A percentile compares a stretch with the other conserved stretches of the same genome.
Evolutionary conservation across 2,113 vertebrate species (phyloP).

Genomic region (Menura novaehollandiae): DNA sequence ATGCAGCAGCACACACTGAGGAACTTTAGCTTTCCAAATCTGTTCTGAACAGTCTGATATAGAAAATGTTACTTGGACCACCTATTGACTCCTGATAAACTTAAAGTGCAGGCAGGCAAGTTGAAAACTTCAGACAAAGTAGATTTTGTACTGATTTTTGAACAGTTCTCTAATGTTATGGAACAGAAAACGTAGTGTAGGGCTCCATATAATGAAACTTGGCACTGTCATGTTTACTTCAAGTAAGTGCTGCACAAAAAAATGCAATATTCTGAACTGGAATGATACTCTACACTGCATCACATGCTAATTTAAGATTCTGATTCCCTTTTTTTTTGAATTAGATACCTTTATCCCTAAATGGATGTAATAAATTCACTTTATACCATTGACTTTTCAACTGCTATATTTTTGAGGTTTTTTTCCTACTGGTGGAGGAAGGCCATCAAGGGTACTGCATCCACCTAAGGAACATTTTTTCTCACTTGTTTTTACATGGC

Average conservation of each 20-base stretch:
- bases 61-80: neutral
- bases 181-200: neutral
- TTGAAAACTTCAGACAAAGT: neutral
- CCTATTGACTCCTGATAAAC: neutral
- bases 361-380: neutral
- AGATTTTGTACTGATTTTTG: neutral
- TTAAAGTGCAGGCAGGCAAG: neutral
- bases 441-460: neutral
- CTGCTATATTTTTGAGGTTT: neutral
- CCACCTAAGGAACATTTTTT: neutral
- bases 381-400: neutral
- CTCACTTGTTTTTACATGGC: neutral
- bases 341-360: neutral
- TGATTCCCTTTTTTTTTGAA: neutral
- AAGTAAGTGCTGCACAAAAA: neutral
- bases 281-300: neutral
- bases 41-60: neutral
- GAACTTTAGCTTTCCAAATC: neutral
- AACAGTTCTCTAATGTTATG: neutral
- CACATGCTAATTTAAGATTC: neutral
- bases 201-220: neutral
- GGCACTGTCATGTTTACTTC: neutral
- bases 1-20: neutral
- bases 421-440: neutral
- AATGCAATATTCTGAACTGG: neutral